Evolutionary conservation across 2,888 invertebrate genomes (phyloP), one percentile per base, ranked within the genome.

Genomic region (Lamproptera curius): DNA sequence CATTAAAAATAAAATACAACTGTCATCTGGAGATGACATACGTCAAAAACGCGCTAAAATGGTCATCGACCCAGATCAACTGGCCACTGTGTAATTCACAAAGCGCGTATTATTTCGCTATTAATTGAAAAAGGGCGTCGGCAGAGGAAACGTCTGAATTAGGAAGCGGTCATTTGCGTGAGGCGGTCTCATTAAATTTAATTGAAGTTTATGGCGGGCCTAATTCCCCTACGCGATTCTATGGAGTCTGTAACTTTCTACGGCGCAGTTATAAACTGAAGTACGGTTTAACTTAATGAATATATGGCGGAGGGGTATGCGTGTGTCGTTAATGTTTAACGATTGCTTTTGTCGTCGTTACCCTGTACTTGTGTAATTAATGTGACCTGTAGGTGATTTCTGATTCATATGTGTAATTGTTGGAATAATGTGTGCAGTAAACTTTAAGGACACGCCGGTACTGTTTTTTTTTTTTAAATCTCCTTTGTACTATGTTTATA

Each of bases 141-240:
- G 59, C 52, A 57, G 57, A 61, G 63, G 66, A 63, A 63, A 60
- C 59, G 49, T 53, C 62, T 66, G 31, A 72, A 77, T 71, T 70
- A 75, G 76, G 76, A 76, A 76, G 71, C 59, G 57, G 45, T 58
- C 70, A 51, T 50, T 56, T 54, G 56, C 55, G 58, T 73, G 66
- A 73, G 57, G 65, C 51, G 41, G 44, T 46, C 52, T 64, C 60
- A 72, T 81, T 75, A 68, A 65, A 70, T 63, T 73, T 75, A 79
- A 82, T 82, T 80, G 72, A 63, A 56, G 65, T 73, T 76, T 71
- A 80, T 73, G 67, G 65, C 56, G 51, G 54, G 53, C 56, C 63
- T 70, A 59, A 70, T 75, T 73, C 56, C 40, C 36, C 34, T 57
- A 61, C 50, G 56, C 58, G 28, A 53, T 61, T 57, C 54, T 53